phyloP scores from a whole-genome alignment of 53 echinoderm and acorn worm species.

The Stichopus horrens region DNA sequence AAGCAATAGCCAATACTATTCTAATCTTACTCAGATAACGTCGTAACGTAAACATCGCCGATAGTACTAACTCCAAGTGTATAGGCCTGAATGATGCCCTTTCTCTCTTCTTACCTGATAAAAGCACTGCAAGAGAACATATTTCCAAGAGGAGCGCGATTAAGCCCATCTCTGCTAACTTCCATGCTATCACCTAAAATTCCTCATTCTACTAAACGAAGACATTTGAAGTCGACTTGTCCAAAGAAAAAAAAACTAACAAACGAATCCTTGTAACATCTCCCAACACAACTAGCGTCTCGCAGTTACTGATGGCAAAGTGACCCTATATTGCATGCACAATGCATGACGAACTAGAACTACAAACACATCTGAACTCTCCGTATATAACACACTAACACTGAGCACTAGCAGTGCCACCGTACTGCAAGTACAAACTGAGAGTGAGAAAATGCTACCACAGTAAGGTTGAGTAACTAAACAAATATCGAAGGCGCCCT shows the following conservation, averaged over 20 bases:
- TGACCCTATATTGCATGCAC: not conserved
- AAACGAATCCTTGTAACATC: not conserved
- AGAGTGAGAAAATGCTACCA: not conserved
- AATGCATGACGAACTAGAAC: not conserved
- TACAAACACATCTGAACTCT: not conserved
- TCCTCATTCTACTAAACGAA: slow-evolving; percentile 53
- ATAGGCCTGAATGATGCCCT: not conserved
- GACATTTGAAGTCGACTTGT: slow-evolving; percentile 39
- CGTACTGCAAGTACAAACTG: not conserved
- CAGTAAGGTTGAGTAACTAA: not conserved
- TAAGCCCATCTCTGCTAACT: slow-evolving; percentile 80
- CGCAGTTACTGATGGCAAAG: not conserved
- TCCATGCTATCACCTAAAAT: slow-evolving; percentile 76
- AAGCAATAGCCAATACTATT: not conserved
- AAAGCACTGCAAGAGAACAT: slow-evolving; percentile 74
- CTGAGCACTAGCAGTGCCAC: not conserved
- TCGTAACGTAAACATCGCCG: not conserved
- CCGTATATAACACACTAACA: not conserved
- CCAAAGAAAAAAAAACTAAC: not conserved
- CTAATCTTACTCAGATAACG: not conserved
- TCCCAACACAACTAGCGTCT: not conserved
- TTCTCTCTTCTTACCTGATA: slow-evolving; percentile 66
- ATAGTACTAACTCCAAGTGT: not conserved
- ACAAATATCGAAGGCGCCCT: not conserved
- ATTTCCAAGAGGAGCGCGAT: slow-evolving; percentile 69